phyloP scores from a whole-genome alignment of 2,113 vertebrate species.

The Puma concolor region DNA sequence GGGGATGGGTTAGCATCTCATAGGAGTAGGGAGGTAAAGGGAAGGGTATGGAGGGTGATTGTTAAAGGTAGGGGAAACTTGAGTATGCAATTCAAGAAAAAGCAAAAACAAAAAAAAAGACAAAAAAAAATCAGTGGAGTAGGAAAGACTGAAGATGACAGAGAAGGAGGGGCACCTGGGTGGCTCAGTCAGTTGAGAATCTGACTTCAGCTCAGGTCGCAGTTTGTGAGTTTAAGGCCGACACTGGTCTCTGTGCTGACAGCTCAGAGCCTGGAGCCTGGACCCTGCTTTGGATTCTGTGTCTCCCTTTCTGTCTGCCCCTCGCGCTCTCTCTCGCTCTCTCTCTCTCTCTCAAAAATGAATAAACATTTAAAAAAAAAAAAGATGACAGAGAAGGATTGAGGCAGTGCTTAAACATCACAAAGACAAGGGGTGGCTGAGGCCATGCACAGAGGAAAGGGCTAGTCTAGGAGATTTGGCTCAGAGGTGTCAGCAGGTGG shows the following conservation, averaged over 20 bases:
- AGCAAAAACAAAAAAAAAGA: neutral
- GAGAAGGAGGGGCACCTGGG: neutral
- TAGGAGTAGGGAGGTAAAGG: neutral
- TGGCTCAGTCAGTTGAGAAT: too few relatives aligned
- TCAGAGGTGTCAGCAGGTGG: neutral
- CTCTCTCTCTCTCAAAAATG: too few relatives aligned
- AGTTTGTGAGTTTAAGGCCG: too few relatives aligned
- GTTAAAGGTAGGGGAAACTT: neutral
- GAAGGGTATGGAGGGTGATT: neutral
- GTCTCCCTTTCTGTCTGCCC: too few relatives aligned
- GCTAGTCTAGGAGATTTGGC: neutral
- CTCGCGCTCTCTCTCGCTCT: too few relatives aligned
- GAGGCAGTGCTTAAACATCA: neutral
- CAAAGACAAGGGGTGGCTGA: neutral
- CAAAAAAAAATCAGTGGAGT: neutral
- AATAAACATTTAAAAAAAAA: neutral
- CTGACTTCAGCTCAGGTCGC: too few relatives aligned
- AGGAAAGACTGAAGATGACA: neutral
- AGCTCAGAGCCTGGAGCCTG: too few relatives aligned
- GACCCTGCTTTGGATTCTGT: too few relatives aligned
- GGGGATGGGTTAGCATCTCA: conserved; percentile 1
- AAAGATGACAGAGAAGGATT: neutral
- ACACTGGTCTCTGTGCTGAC: too few relatives aligned
- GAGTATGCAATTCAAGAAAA: conserved; percentile 2
- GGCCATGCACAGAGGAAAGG: neutral